Conservation (phyloP, 1,140 invertebrate genomes). For the Polypedilum vanderplanki region DNA sequence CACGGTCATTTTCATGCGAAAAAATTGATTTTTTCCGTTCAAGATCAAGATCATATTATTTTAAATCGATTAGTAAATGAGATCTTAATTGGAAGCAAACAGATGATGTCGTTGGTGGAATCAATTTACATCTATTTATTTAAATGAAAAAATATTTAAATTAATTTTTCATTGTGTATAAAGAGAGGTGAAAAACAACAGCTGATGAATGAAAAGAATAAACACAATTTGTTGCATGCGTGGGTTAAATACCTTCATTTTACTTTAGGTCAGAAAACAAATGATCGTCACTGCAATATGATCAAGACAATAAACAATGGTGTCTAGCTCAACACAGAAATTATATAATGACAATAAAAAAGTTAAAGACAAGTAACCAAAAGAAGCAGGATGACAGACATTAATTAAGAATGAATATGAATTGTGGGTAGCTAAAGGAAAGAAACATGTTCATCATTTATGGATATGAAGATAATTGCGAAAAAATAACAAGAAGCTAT, state of each 20-base stretch:
- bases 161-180: background rate
- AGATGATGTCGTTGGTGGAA: background rate
- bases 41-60: background rate
- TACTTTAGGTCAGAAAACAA: background rate
- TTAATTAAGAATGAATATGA: background rate
- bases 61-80: too few relatives aligned
- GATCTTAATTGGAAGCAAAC: background rate
- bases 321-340: background rate
- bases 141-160: too few relatives aligned
- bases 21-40: background rate
- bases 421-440: background rate
- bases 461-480: background rate
- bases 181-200: background rate
- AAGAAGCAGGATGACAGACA: constrained; percentile 4
- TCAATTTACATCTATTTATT: background rate
- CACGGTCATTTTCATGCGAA: background rate
- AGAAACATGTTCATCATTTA: constrained; percentile 5
- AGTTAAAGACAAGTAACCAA: background rate
- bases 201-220: background rate
- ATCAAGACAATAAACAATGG: background rate
- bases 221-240: background rate
- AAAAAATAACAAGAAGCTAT: background rate
- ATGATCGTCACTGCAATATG: background rate
- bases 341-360: constrained; percentile 1
- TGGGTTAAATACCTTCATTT: background rate